Evolutionary conservation across 2,113 vertebrate species (phyloP).

Genomic region (Semnornis frantzii): DNA sequence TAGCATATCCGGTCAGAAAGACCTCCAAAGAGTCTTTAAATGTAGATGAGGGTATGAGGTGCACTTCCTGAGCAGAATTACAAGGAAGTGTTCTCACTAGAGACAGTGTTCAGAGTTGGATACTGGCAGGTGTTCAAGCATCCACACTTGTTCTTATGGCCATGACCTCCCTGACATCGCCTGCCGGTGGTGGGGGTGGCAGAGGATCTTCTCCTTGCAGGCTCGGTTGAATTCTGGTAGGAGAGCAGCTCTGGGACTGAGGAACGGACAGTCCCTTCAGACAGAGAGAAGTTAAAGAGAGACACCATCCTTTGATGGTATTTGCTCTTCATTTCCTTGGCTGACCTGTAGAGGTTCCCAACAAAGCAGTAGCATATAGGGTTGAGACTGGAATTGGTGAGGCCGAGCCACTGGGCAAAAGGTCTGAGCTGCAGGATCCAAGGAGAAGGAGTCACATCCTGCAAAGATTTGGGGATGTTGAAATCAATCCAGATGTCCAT

Average conservation of each 20-base stretch:
- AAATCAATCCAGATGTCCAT: constrained; percentile 90
- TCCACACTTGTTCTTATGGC: constrained; percentile 63
- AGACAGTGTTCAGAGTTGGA: constrained; percentile 35
- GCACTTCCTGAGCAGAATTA: constrained; percentile 33
- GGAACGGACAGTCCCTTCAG: constrained; percentile 37
- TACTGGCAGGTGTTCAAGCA: constrained; percentile 57
- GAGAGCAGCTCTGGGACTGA: constrained; percentile 62
- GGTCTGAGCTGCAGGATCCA: constrained; percentile 89
- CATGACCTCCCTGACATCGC: constrained; percentile 60
- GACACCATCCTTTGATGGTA: constrained; percentile 85
- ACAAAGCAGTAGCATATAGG: constrained; percentile 94
- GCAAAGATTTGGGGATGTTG: constrained; percentile 70
- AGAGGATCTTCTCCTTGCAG: background rate
- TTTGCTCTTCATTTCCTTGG: constrained; percentile 83
- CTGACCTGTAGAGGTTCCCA: constrained; percentile 86
- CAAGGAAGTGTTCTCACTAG: constrained; percentile 57
- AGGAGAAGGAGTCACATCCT: constrained; percentile 76
- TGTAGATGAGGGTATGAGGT: background rate
- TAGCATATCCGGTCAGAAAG: background rate
- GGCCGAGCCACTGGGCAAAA: constrained; percentile 91
- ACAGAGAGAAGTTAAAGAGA: constrained; percentile 80
- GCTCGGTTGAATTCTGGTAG: constrained; percentile 23
- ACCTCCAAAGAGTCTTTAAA: background rate
- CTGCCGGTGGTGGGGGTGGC: background rate
- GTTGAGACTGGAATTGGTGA: constrained; percentile 93